Evolutionary conservation across 1,140 invertebrate genomes (phyloP), one percentile per base, ranked within the genome.

Genomic region (Psix sp.): DNA sequence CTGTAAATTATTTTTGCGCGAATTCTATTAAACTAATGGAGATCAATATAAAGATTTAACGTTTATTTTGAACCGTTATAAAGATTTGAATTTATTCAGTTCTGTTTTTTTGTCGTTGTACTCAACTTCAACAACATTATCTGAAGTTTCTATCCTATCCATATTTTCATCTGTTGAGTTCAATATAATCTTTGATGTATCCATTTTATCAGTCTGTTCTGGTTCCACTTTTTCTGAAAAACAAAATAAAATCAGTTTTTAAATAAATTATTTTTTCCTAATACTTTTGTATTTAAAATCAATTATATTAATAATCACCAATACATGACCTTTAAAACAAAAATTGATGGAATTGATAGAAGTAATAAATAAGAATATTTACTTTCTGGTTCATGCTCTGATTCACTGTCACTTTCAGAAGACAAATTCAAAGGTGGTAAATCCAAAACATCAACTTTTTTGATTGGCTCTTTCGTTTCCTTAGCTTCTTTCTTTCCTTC

Each of bases 351-450:
- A n/a, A n/a, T n/a, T n/a, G n/a, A n/a, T n/a, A n/a, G n/a, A n/a
- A n/a, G n/a, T n/a, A n/a, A n/a, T n/a, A n/a, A n/a, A n/a, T n/a
- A n/a, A n/a, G n/a, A n/a, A n/a, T n/a, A n/a, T n/a, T 26, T 48
- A 65, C 78, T 72, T 56, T 81, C 54, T 31, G 75, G 75, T 10
- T 87, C 80, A 7, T 84, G 77, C 43, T 91, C 91, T 35, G 88
- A 86, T 60, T 93, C 92, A 5, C 91, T 92, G 68, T 94, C 93
- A 80, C 92, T 93, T 59, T 95, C 94, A 0, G 93, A 89, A 0
- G 89, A 95, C 39, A 95, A 84, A 88, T 95, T 95, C 24, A 94
- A 85, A 3, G 92, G 93, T 1, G 93, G 93, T 4, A 95, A 84
- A 87, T 95, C 93, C 52, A 89, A 89, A n/a, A 91, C 88, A 73